Evolutionary conservation across 2,888 invertebrate genomes (phyloP), one percentile per base, ranked within the genome.

Genomic region (Dicyrtomina minuta): DNA sequence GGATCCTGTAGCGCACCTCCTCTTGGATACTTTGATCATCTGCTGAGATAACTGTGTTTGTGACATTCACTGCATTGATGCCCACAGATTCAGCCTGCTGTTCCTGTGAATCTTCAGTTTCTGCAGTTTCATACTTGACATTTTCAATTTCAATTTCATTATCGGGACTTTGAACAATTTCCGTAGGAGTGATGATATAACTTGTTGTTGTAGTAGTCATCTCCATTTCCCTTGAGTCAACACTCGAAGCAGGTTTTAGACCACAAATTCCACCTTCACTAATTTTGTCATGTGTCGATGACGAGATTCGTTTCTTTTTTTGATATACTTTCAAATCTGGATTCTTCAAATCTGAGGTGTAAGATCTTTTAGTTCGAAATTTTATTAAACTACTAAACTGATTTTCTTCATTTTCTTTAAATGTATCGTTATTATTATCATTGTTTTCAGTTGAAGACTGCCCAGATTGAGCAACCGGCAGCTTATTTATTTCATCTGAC

Each of bases 321-420:
- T 58, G 67, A 49, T 59, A 59, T 13, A 46, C 27, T 46, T 67
- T 67, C 13, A 27, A 17, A 13, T 67, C 59, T 17, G 64, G 27
- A 10, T 15, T 17, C 33, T 26, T 24, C 15, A 20, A 27, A 46
- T 20, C 41, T 1, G 59, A 15, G 17, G 27, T 41, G 5, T 43
- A 46, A n/a, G 46, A 26, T 27, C 49, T 59, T 17, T 4, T 49
- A 12, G 55, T 17, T 10, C 64, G 46, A 22, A 64, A 64, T 33
- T 66, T 67, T 1, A 49, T 59, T 33, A 51, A 13, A 49, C 17
- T 59, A 49, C 59, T 59, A 49, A 46, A 67, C 20, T 67, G 67
- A 51, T 58, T 59, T 17, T 67, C 59, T 33, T 67, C 67, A 51
- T 67, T 67, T 27, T 67, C 67, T 26, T 67, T 67, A 6, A 27